Base-by-base conservation (phyloP, 2,888 invertebrate genomes). In the Lepidonotus clava region DNA sequence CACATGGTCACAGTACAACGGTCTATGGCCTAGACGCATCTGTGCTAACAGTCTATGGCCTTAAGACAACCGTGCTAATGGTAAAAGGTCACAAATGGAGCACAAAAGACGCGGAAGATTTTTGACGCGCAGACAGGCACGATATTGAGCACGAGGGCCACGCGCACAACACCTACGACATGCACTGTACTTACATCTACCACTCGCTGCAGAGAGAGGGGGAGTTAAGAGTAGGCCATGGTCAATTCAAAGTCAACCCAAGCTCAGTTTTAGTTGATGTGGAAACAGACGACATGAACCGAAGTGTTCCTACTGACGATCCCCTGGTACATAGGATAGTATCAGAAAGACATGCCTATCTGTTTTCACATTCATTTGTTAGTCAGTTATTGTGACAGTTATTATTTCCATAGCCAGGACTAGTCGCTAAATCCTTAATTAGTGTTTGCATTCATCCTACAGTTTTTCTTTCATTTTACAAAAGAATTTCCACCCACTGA, bases 121-220 rank as follows among this genome's bases (percentile, higher is more conserved):
- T 18, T 11, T 34, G 36, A 18, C 71, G 38, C 71, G 38, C 36
- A 8, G 67, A 28, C 46, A 46, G 18, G 46, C 8, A 8, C 46
- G 18, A 18, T 18, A 46, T 46, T 18, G 46, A 8, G 11, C 11
- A 28, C 38, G 36, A 11, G 34, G 71, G 71, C 36, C n/a, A 76
- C 38, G 83, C 56, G 24, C 18, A 67, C 46, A 24, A 40, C 36
- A 67, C n/a, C 34, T 85, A 38, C 34, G 32, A n/a, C 36, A 38
- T 71, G 71, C 34, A 14, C 71, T n/a, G 36, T 87, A 88, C 88
- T 88, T 86, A 88, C 88, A 88, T 85, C 86, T 84, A 77, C 88
- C 88, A 85, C 88, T 88, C 18, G 88, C 88, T 88, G 88, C 86
- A 85, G 41, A 56, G 40, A 56, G 61, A 61, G 80, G 51, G 80